A percentile compares a stretch with the other conserved stretches of the same genome.
These are phyloP conservation scores for Corydoras maculifer DNA, from an alignment of 2,113 vertebrate species.

Conservation along the genomic window DNA sequence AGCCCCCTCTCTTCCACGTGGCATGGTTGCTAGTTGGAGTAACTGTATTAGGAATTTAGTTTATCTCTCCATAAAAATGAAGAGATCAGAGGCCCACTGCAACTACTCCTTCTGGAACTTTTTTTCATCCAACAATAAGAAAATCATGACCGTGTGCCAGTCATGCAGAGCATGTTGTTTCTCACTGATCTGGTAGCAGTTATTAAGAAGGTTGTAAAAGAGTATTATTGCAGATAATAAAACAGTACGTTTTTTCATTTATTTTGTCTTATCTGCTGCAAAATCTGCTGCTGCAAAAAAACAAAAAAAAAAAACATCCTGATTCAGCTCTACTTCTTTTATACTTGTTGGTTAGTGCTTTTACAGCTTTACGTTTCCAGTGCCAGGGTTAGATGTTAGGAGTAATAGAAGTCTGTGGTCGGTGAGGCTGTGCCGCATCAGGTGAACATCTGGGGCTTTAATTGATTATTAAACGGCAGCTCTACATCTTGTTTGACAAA, in stretches of 20 bases:
- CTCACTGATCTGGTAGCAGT: slow-evolving; percentile 15
- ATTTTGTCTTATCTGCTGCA: no score
- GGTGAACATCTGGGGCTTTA: neutral
- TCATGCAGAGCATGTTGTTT: slow-evolving; percentile 34
- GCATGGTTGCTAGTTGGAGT: slow-evolving; percentile 32
- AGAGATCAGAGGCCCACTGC: slow-evolving; percentile 29
- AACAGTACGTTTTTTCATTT: no score
- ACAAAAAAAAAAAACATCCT: no score
- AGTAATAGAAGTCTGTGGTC: neutral
- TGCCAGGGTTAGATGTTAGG: neutral
- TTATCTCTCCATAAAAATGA: slow-evolving; percentile 27
- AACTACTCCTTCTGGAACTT: slow-evolving; percentile 17
- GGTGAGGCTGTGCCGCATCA: slow-evolving; percentile 1
- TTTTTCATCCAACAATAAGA: slow-evolving; percentile 3
- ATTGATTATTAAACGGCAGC: slow-evolving; percentile 4
- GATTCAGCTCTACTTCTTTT: neutral
- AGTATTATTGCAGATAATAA: neutral
- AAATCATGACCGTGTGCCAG: slow-evolving; percentile 18
- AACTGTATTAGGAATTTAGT: slow-evolving; percentile 31
- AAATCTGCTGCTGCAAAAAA: no score
- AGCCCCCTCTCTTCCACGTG: slow-evolving; percentile 38
- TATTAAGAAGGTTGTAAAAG: neutral
- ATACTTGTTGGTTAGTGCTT: neutral
- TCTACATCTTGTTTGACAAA: slow-evolving; percentile 32
- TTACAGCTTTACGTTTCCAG: neutral